phyloP scores from a whole-genome alignment of 2,888 invertebrate genomes.

The Bedellia somnulentella region DNA sequence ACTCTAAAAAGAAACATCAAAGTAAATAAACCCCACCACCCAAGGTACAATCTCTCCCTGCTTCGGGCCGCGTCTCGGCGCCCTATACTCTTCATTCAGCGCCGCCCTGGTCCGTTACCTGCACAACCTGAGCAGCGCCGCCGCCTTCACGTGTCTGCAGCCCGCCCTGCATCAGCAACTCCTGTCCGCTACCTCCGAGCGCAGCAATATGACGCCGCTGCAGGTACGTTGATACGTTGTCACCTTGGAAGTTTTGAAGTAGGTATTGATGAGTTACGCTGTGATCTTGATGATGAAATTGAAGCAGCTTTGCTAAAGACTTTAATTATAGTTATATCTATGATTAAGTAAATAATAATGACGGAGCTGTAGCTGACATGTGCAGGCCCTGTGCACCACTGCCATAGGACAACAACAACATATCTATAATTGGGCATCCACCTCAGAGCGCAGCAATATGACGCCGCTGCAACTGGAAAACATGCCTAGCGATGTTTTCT shows the following conservation, averaged over 20 bases:
- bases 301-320: no score
- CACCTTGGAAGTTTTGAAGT: no score
- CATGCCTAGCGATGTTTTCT: no score
- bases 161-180: slow-evolving; percentile 43
- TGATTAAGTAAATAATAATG: no score
- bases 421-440: slow-evolving; percentile 26
- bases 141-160: slow-evolving; percentile 33
- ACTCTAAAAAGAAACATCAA: no score
- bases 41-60: slow-evolving; percentile 72
- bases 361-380: no score
- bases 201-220: slow-evolving; percentile 40
- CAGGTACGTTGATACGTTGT: slow-evolving; percentile 68
- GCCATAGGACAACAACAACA: slow-evolving; percentile 41
- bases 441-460: slow-evolving; percentile 33
- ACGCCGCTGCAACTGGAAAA: slow-evolving; percentile 51
- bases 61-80: slow-evolving; percentile 71
- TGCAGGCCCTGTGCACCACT: slow-evolving; percentile 59
- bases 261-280: no score
- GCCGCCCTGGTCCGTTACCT: slow-evolving; percentile 77
- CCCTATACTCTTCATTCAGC: slow-evolving; percentile 75
- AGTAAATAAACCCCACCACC: no score
- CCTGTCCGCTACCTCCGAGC: slow-evolving; percentile 27
- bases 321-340: no score
- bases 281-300: no score
- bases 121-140: slow-evolving; percentile 54